phyloP scores from a whole-genome alignment of 64 coral and sea anemone genomes.

The Stylophora pistillata region DNA sequence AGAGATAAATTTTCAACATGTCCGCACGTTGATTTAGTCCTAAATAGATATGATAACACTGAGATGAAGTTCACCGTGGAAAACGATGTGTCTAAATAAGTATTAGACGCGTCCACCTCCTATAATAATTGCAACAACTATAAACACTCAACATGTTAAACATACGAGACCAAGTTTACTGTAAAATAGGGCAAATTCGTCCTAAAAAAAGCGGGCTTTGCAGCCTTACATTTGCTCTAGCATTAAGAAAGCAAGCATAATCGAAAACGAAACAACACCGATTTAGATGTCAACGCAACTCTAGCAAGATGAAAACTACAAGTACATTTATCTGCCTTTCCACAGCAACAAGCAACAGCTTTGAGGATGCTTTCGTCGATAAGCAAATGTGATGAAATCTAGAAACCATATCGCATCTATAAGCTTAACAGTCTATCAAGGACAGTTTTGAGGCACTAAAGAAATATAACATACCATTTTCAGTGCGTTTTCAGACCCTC shows the following conservation, averaged over 20 bases:
- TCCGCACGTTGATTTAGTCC: background rate
- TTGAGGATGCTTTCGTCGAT: constrained; percentile 1
- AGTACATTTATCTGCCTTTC: background rate
- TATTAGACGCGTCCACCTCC: background rate
- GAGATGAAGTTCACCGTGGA: background rate
- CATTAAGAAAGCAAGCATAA: constrained; percentile 17
- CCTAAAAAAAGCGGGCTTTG: background rate
- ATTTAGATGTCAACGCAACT: constrained; percentile 56
- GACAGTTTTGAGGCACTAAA: background rate
- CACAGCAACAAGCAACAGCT: constrained; percentile 39
- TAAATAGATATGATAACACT: background rate
- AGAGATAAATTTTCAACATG: background rate
- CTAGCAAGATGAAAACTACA: background rate
- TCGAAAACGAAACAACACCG: background rate
- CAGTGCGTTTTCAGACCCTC: background rate
- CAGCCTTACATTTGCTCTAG: background rate
- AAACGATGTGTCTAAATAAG: background rate
- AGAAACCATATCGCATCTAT: background rate
- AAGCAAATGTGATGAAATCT: background rate
- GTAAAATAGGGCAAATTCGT: background rate
- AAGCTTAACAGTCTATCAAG: background rate
- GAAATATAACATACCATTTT: constrained; percentile 21
- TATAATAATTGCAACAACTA: background rate
- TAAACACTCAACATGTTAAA: constrained; percentile 32
- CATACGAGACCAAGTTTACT: background rate